Base-by-base conservation (phyloP, 2,888 invertebrate species). In the Gastracanthus pulcherrimus region DNA sequence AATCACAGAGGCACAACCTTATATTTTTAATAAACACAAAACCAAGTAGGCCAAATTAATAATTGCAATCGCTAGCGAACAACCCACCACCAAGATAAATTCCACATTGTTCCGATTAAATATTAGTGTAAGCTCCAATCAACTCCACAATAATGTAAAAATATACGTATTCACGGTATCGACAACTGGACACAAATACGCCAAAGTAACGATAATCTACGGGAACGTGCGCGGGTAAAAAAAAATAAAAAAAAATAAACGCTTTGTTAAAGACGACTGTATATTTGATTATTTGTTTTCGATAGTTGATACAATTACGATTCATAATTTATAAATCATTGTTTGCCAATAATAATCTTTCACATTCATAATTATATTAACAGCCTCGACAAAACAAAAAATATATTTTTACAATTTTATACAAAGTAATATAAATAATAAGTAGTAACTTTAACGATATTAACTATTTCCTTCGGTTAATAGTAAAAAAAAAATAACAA, bases 1-100 rank as follows among this genome's bases (percentile, higher is more conserved):
- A 74, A 76, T 51, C 77, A 72, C 67, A 34, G 48, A 80, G 67
- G 69, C 67, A 67, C 60, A 45, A 38, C 55, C 29, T 51, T 26
- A 2, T 34, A 45, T 75, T 75, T 70, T 48, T 80, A 19, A 80
- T 62, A 70, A 48, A 80, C 62, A 80, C 41, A 70, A 51, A 66
- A 62, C 19, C 48, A 69, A 62, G 51, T 62, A 29, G 13, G 13
- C 5, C 9, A n/a, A 60, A 58, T 34, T 58, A 70, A 55, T 55
- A 9, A 36, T 60, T 64, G 26, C 26, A 67, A 66, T 79, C 2
- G 19, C n/a, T 66, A 51, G 38, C 41, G 38, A 41, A 41, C 55
- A 76, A 76, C 62, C 69, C 51, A 76, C 55, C 70, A 80, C 64
- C 75, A 69, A 80, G 60, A 60, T 26, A 48, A 36, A 41, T 45